Evolutionary conservation across 2,888 invertebrate species (phyloP), one percentile per base, ranked within the genome.

Genomic region (Ophion slaviceki): DNA sequence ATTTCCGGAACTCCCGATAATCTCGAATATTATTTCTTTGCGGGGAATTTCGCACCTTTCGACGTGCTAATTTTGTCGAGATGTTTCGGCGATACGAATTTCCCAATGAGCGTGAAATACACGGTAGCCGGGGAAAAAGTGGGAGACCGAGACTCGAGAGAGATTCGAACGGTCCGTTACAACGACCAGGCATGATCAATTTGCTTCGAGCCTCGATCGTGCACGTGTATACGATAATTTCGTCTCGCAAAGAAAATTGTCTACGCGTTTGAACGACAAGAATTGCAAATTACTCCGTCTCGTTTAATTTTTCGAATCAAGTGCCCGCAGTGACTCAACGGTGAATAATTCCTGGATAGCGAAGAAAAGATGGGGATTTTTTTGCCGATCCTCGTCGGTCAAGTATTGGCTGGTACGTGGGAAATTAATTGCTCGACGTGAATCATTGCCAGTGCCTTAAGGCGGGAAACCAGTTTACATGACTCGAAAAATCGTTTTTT

Each of bases 161-260:
- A 62, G 62, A 72, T 72, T 59, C 28, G 17, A 81, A 28, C 47
- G 10, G 76, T 67, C 47, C 24, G 77, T n/a, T 64, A 74, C 76
- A 67, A 17, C 28, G n/a, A 70, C 68, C 75, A 20, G 57, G 64
- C 75, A 64, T 57, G 66, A 20, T 80, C 78, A 81, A 85, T 77
- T 82, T 75, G 82, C 70, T 61, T 62, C 75, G 82, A 77, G 82
- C 85, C n/a, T 36, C 68, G 71, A 80, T 40, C 77, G 80, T 45
- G 77, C 62, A 47, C 76, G 62, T 59, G 67, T 62, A 24, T 24
- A 67, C 32, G 17, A 45, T 57, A 36, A 36, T 47, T 59, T 78
- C 40, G 20, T 47, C 14, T 70, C 45, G 40, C 7, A n/a, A 45
- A 28, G 14, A 71, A 32, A 67, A 8, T 66, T 2, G 36, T 68